Evolutionary conservation across 2,113 vertebrate species (phyloP), one percentile per base, ranked within the genome.

Genomic region (Bufo bufo): DNA sequence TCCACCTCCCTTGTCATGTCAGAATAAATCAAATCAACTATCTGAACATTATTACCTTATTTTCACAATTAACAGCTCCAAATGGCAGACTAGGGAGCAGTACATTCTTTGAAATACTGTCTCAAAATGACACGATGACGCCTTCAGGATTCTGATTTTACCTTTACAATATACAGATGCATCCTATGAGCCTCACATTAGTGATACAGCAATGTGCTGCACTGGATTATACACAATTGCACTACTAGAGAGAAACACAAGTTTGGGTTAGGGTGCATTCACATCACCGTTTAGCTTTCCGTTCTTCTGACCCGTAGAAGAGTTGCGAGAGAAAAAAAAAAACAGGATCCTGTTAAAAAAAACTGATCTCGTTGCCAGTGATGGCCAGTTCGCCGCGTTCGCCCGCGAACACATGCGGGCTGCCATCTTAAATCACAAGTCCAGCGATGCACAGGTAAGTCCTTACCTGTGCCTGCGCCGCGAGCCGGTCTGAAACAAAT

Each of bases 11-110:
- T 84, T 75, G 23, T 71, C 49, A n/a, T 87, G 87, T 88, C 87
- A 88, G 58, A 88, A 72, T 77, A 88, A 82, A 88, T 88, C 80
- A 88, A 84, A 88, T 75, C 86, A 75, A 33, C 58, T 17, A 59
- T 88, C 58, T 83, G 66, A 82, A 84, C 74, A 77, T 72, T 23
- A 72, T 82, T 50, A 82, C 65, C 66, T 82, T 74, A 71, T 74
- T 82, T 87, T 82, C 50, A 61, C 78, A 81, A 81, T 82, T 82
- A 74, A 74, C 78, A 87, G 78, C 61, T 61, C 13, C 69, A 71
- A 87, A 19, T 61, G 79, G 75, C 69, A 77, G 87, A 74, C 56
- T 61, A 52, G n/a, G 45, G 20, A 82, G 47, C 14, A 20, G 58
- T 13, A 72, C 69, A 75, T 11, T 20, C 74, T 45, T 59, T 77